phyloP scores from a whole-genome alignment of 2,888 invertebrate species.

The Nemoura dubitans region DNA sequence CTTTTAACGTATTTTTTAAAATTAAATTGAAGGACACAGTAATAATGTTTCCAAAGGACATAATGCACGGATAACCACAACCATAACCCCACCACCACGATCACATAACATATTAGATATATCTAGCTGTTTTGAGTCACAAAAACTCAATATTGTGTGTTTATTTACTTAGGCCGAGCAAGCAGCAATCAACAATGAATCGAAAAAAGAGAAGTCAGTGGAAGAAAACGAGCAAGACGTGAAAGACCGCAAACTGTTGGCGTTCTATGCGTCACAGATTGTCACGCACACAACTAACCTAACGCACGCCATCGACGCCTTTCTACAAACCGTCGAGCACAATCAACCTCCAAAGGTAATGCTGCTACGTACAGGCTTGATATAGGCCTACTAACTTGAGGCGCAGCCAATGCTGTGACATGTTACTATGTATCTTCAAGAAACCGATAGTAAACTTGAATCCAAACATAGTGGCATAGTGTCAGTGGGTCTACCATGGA shows the following conservation, averaged over 20 bases:
- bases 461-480: too few relatives aligned
- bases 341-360: conserved; percentile 88
- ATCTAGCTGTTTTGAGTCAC: too few relatives aligned
- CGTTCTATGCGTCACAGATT: conserved; percentile 88
- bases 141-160: not conserved
- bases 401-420: too few relatives aligned
- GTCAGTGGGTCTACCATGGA: too few relatives aligned
- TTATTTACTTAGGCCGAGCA: conserved; percentile 14
- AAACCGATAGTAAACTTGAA: too few relatives aligned
- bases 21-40: not conserved
- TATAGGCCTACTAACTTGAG: too few relatives aligned
- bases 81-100: too few relatives aligned
- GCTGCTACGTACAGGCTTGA: not conserved
- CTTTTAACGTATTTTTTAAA: too few relatives aligned
- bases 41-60: conserved; percentile 59
- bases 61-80: too few relatives aligned
- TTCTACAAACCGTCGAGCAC: conserved; percentile 89
- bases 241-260: conserved; percentile 84
- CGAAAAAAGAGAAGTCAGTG: conserved; percentile 55
- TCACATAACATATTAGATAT: too few relatives aligned
- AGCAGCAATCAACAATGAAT: conserved; percentile 62
- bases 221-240: conserved; percentile 65
- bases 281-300: conserved; percentile 86
- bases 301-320: conserved; percentile 90
- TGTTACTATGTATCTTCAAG: too few relatives aligned